A percentile compares a stretch with the other conserved stretches of the same genome.
Evolutionary conservation across 1,140 invertebrate species (phyloP).

Genomic region (Scaptodrosophila lebanonensis): DNA sequence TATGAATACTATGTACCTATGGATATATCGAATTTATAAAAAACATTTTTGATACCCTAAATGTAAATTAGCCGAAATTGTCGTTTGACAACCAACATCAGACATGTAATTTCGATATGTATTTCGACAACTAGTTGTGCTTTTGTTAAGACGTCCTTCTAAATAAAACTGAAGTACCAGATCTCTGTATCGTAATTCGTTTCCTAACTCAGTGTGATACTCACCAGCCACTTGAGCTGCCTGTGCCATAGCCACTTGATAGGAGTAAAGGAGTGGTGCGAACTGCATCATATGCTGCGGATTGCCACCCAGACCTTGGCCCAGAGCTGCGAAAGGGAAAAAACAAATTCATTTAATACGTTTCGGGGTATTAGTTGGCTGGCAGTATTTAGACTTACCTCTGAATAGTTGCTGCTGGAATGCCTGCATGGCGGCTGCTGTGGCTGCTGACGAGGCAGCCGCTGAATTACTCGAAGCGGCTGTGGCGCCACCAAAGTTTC

Average conservation of each 20-base stretch:
- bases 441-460: slow-evolving; percentile 78
- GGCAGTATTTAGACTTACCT: slow-evolving; percentile 78
- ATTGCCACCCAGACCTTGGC: slow-evolving; percentile 76
- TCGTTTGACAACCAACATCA: too few species aligned
- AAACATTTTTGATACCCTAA: too few species aligned
- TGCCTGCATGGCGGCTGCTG: slow-evolving; percentile 88
- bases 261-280: slow-evolving; percentile 89
- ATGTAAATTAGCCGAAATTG: too few species aligned
- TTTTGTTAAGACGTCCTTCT: too few species aligned
- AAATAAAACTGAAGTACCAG: too few species aligned
- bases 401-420: slow-evolving; percentile 86
- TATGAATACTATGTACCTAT: too few species aligned
- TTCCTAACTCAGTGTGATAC: too few species aligned
- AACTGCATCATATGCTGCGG: slow-evolving; percentile 91
- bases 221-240: slow-evolving; percentile 81
- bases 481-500: slow-evolving; percentile 74
- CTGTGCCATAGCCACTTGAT: slow-evolving; percentile 90
- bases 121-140: too few species aligned
- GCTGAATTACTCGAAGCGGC: slow-evolving; percentile 79
- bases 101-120: too few species aligned
- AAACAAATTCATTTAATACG: background rate
- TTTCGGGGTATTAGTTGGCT: background rate
- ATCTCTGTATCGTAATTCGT: too few species aligned
- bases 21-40: too few species aligned
- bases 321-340: slow-evolving; percentile 43